Evolutionary conservation across 1,140 invertebrate genomes (phyloP).

Genomic region (Papilio helenus): DNA sequence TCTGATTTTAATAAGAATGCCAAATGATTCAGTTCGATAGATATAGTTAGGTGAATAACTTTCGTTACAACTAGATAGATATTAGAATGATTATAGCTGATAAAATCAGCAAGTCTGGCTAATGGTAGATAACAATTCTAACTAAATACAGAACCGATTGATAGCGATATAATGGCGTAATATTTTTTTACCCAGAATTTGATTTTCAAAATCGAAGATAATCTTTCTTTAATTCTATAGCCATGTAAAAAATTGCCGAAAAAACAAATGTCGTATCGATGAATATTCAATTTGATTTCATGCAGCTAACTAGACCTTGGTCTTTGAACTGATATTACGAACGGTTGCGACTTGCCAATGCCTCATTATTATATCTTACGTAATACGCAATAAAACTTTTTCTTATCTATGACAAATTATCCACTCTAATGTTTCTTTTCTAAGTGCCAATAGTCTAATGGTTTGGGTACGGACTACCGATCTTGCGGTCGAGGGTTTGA

Average conservation of each 20-base stretch:
- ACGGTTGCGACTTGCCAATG: slow-evolving; percentile 12
- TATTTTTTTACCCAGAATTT: too few relatives aligned
- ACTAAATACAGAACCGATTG: too few relatives aligned
- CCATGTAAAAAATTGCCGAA: background rate
- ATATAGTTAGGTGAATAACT: background rate
- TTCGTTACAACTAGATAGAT: background rate
- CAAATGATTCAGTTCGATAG: background rate
- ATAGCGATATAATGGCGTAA: too few relatives aligned
- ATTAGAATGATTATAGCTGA: background rate
- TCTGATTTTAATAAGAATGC: background rate
- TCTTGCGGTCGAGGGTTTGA: too few relatives aligned
- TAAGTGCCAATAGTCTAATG: too few relatives aligned
- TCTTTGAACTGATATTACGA: slow-evolving; percentile 13
- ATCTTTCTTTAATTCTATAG: background rate
- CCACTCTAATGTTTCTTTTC: background rate
- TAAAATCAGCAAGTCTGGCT: background rate
- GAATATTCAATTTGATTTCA: slow-evolving; percentile 8
- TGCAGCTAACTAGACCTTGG: slow-evolving; percentile 5
- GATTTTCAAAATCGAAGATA: too few relatives aligned
- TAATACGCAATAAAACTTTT: background rate
- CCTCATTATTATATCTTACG: background rate
- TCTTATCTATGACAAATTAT: slow-evolving; percentile 13
- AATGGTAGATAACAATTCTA: background rate
- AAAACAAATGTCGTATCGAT: slow-evolving; percentile 16
- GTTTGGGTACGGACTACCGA: too few relatives aligned